Evolutionary conservation across 2,113 vertebrate species (phyloP).

Genomic region (Xiphophorus hellerii): DNA sequence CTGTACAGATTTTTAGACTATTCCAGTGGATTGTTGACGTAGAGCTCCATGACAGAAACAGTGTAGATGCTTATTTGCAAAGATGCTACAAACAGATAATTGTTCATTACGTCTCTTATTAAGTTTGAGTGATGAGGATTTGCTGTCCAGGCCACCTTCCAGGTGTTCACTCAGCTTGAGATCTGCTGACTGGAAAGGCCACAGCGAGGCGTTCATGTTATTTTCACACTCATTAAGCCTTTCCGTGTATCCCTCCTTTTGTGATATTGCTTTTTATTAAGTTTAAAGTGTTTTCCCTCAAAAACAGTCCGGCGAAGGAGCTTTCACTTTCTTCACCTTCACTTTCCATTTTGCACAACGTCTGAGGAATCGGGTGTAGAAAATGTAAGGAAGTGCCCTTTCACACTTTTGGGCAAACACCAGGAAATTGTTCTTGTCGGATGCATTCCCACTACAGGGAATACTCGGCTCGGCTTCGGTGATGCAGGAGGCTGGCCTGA

Average conservation of each 20-base stretch:
- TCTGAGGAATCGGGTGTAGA: neutral
- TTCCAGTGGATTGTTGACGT: neutral
- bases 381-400: neutral
- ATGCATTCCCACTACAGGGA: neutral
- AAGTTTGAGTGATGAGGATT: neutral
- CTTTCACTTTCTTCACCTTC: neutral
- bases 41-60: neutral
- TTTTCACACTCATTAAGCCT: neutral
- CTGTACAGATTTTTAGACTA: neutral
- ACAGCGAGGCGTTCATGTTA: neutral
- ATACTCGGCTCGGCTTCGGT: neutral
- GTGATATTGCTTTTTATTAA: neutral
- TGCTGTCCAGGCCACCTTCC: neutral
- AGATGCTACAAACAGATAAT: neutral
- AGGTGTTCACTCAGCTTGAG: slow-evolving; percentile 17
- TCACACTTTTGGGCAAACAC: slow-evolving; percentile 1
- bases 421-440: neutral
- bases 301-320: neutral
- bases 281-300: neutral
- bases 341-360: neutral
- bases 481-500: neutral
- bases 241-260: neutral
- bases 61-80: neutral
- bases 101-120: too few species aligned
- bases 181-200: neutral